phyloP scores from a whole-genome alignment of 2,888 invertebrate genomes.

The Rhaphigaster nebulosa region DNA sequence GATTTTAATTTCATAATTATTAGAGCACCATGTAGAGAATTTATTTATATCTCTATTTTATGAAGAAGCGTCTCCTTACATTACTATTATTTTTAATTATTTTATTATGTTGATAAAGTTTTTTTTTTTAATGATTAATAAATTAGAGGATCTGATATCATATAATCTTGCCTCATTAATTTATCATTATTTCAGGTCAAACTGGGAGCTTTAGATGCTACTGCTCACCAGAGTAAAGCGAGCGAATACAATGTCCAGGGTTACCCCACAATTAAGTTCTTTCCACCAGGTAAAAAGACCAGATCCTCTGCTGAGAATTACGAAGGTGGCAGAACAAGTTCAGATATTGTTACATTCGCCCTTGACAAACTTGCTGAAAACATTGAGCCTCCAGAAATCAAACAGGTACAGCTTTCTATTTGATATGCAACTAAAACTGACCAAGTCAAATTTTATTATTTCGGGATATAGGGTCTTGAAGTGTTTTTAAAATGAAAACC shows the following conservation, averaged over 20 bases:
- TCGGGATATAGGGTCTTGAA: too few species aligned
- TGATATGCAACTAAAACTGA: neutral
- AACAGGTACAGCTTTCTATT: constrained; percentile 73
- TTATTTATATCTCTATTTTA: too few species aligned
- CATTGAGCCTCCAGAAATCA: constrained; percentile 89
- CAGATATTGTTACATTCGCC: constrained; percentile 93
- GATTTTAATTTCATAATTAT: too few species aligned
- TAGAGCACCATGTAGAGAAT: too few species aligned
- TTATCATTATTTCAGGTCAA: constrained; percentile 74
- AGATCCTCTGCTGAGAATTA: constrained; percentile 83
- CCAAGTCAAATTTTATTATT: too few species aligned
- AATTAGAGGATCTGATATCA: neutral
- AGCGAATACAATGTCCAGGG: constrained; percentile 89
- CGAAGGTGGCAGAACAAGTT: constrained; percentile 91
- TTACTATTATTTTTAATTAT: too few species aligned
- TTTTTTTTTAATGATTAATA: too few species aligned
- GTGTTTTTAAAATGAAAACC: too few species aligned
- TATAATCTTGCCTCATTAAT: neutral
- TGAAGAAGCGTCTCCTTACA: too few species aligned
- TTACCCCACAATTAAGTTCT: constrained; percentile 97
- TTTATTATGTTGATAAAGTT: too few species aligned
- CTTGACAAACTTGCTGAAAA: constrained; percentile 88
- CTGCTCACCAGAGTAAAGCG: constrained; percentile 87
- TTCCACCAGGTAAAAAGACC: constrained; percentile 82
- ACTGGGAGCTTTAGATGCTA: constrained; percentile 96